These are phyloP conservation scores for Mythimna lalbum DNA, from an alignment of 2,888 invertebrate species.

Conservation along the genomic window DNA sequence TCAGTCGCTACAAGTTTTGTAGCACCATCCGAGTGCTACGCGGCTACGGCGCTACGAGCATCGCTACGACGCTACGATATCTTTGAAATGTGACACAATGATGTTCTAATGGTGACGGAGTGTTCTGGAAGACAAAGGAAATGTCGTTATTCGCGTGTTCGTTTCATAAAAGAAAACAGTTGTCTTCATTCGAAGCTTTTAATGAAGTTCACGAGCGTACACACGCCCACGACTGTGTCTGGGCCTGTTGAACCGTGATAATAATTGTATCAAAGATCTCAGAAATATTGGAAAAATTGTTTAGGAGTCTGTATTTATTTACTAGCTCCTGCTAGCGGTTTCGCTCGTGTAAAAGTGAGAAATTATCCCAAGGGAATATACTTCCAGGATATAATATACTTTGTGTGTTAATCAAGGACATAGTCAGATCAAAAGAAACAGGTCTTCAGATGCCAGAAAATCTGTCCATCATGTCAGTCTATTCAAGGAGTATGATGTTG, in stretches of 20 bases:
- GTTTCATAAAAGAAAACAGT: conserved; percentile 8
- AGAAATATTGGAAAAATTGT: background rate
- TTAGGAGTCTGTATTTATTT: too few relatives aligned
- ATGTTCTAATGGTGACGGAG: conserved; percentile 46
- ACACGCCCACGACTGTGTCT: background rate
- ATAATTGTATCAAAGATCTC: background rate
- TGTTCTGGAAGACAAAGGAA: conserved; percentile 27
- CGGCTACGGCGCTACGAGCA: conserved; percentile 44
- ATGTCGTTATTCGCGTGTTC: conserved; percentile 4
- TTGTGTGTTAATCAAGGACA: too few relatives aligned
- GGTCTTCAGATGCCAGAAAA: too few relatives aligned
- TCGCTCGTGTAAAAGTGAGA: too few relatives aligned
- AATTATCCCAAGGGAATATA: too few relatives aligned
- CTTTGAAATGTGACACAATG: conserved; percentile 50
- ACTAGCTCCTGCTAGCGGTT: too few relatives aligned
- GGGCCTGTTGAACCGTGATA: background rate
- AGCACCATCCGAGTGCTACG: conserved; percentile 44
- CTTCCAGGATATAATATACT: too few relatives aligned
- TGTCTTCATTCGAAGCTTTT: conserved; percentile 31
- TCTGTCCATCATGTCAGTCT: too few relatives aligned
- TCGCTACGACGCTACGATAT: conserved; percentile 42
- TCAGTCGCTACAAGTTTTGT: conserved; percentile 16
- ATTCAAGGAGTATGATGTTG: too few relatives aligned
- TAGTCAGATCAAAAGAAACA: too few relatives aligned
- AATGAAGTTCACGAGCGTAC: conserved; percentile 21